Evolutionary conservation across 2,888 invertebrate species (phyloP).

Genomic region (Lapara coniferarum): DNA sequence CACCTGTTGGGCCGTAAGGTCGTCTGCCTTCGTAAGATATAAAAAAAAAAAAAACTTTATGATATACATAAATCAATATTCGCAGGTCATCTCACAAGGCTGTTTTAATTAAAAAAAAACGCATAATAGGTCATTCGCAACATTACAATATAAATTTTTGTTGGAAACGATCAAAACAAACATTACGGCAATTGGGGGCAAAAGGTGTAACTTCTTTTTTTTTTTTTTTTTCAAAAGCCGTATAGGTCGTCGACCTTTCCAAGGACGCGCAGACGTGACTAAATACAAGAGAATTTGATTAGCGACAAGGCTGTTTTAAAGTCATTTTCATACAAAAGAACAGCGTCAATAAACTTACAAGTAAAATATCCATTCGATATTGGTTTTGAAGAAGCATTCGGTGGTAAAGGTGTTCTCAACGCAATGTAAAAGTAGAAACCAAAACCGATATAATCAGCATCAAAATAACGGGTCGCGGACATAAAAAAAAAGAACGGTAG

Average conservation of each 20-base stretch:
- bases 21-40: too few relatives aligned
- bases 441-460: constrained; percentile 30
- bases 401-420: too few relatives aligned
- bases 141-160: constrained; percentile 47
- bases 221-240: constrained; percentile 58
- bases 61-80: background rate
- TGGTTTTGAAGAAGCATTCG: too few relatives aligned
- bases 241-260: constrained; percentile 71
- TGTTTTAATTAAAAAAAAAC: background rate
- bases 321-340: constrained; percentile 18
- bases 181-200: constrained; percentile 64
- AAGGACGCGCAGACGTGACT: constrained; percentile 77
- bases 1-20: too few relatives aligned
- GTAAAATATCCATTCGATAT: background rate
- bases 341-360: background rate
- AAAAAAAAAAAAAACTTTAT: background rate
- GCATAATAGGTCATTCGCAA: background rate
- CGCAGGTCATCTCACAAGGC: background rate
- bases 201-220: constrained; percentile 67
- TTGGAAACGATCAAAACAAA: constrained; percentile 81
- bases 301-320: constrained; percentile 57
- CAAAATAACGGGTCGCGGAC: constrained; percentile 12
- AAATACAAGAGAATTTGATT: constrained; percentile 55
- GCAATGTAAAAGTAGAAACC: background rate
- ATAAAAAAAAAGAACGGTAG: constrained; percentile 7